Evolutionary conservation across 37 sponge, comb jelly and placozoan genomes (phyloP), one percentile per base, ranked within the genome.

Genomic region (Dysidea cf. avara): DNA sequence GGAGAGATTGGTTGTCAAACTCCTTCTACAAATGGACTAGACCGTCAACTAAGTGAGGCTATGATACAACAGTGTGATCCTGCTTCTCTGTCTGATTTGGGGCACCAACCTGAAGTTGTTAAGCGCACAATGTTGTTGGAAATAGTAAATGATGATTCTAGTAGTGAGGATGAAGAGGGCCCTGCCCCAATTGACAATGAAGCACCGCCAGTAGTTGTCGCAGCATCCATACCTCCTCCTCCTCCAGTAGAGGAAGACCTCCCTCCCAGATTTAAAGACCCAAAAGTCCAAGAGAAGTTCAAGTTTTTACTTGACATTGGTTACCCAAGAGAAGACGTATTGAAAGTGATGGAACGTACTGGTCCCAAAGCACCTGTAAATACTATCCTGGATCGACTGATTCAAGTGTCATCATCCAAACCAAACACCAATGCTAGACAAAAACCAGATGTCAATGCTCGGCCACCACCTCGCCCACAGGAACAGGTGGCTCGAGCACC

Each of bases 331-430:
- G 69, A 73, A 26, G 64, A 68, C 38, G 84, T 79, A 7, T 57
- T 69, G 64, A 22, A 72, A 17, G 80, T 83, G n/a, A 16, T 88
- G 33, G 69, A 79, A 13, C 61, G 68, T 11, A 43, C 81, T 7
- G 83, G 79, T 1, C 53, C 69, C 14, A 75, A 61, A 7, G 84
- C 89, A 35, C 18, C 46, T 1, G 63, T 72, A 36, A 61, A 88
- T 39, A 81, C 66, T 21, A 73, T 88, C 4, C 30, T 88, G 49
- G 74, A 40, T 6, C 48, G 68, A 14, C 69, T 86, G 49, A 60
- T 79, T 2, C 13, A 48, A 18, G 33, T 71, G 20, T 35, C 47
- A 39, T 16, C 39, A 14, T 18, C 32, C 25, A 56, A 56, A 12
- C 58, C 58, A 56, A 7, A 22, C 14, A 28, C 58, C 29, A 56